Evolutionary conservation across 37 sponge, comb jelly and placozoan species (phyloP).

Genomic region (Cladorhizidae sp.): DNA sequence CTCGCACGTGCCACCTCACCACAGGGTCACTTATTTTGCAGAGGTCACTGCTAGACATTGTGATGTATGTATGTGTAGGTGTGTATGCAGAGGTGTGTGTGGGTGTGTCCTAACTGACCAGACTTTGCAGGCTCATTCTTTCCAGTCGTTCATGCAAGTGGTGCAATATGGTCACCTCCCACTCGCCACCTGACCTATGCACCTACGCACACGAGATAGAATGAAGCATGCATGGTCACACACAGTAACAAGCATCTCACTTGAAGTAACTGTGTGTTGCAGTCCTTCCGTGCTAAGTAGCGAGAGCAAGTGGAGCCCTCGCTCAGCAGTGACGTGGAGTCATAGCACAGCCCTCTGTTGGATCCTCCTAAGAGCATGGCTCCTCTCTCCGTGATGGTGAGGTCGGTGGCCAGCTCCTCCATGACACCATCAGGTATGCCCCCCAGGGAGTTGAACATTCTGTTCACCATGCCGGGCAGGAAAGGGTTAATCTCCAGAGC

Average conservation of each 20-base stretch:
- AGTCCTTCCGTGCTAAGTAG: neutral
- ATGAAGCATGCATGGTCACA: neutral
- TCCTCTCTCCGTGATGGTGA: neutral
- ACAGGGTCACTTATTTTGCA: too few relatives aligned
- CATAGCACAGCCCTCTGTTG: neutral
- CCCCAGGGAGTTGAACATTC: slow-evolving; percentile 37
- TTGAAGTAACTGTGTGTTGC: slow-evolving; percentile 12
- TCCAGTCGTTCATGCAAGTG: slow-evolving; percentile 38
- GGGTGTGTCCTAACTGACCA: neutral
- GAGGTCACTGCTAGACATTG: too few relatives aligned
- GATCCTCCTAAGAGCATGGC: neutral
- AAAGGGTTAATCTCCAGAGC: slow-evolving; percentile 27
- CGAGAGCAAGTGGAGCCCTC: slow-evolving; percentile 39
- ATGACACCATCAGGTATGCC: neutral
- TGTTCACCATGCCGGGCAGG: slow-evolving; percentile 28
- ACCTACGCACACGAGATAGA: neutral
- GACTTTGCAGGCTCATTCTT: neutral
- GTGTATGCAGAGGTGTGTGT: too few relatives aligned
- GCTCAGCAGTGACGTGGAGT: slow-evolving; percentile 1
- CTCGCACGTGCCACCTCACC: too few relatives aligned
- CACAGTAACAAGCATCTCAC: neutral
- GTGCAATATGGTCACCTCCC: slow-evolving; percentile 44
- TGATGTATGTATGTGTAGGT: too few relatives aligned
- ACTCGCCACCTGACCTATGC: slow-evolving; percentile 32
- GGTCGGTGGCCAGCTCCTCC: neutral